phyloP scores from a whole-genome alignment of 2,888 invertebrate species.

The Cataglyphis rosenhaueri region DNA sequence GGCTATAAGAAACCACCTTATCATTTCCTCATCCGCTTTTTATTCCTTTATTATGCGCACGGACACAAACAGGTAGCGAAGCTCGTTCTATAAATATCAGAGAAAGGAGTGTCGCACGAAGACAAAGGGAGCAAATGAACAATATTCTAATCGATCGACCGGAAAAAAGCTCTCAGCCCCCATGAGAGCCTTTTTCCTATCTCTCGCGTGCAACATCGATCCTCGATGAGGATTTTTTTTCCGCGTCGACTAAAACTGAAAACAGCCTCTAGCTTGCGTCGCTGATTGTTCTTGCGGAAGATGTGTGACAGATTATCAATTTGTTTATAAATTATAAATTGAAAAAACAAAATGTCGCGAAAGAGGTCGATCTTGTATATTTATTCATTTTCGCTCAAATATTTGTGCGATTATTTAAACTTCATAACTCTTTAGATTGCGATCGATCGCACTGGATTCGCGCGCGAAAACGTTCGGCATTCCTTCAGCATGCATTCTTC shows the following conservation, averaged over 20 bases:
- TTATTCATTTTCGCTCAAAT: not conserved
- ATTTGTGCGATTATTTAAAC: conserved; percentile 2
- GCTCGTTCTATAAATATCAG: conserved; percentile 41
- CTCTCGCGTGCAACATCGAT: conserved; percentile 2
- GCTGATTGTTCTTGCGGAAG: not conserved
- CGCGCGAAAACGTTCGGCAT: conserved; percentile 1
- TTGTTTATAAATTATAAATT: not conserved
- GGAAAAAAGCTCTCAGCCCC: not conserved
- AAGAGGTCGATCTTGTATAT: not conserved
- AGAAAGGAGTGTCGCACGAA: conserved; percentile 42
- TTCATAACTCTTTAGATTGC: conserved; percentile 3
- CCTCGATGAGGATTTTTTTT: conserved; percentile 32
- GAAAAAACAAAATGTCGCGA: not conserved
- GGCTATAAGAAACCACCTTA: conserved; percentile 10
- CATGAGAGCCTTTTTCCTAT: conserved; percentile 15
- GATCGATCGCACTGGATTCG: conserved; percentile 35
- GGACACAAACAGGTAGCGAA: conserved; percentile 30
- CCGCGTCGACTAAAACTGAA: not conserved
- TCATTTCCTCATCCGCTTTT: conserved; percentile 32
- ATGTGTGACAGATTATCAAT: not conserved
- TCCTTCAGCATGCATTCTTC: not conserved
- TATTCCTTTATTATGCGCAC: conserved; percentile 42
- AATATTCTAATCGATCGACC: conserved; percentile 44
- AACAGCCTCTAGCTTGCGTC: conserved; percentile 29
- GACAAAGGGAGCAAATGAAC: conserved; percentile 34